These are phyloP conservation scores for Conopomorpha cramerella DNA, from an alignment of 1,140 invertebrate species.

Conservation along the genomic window DNA sequence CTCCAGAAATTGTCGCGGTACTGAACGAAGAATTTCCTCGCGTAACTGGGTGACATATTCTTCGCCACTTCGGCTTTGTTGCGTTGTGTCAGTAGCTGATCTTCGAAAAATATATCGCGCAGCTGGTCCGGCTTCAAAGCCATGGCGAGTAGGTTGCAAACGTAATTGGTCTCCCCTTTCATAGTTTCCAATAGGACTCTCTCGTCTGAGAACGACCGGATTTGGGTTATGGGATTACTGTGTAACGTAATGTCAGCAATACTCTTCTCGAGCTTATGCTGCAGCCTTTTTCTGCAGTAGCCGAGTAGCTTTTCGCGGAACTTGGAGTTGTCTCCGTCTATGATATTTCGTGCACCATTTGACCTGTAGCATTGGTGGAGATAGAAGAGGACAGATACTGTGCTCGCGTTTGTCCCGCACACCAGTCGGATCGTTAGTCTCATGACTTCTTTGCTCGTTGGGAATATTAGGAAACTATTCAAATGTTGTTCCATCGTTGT, in stretches of 20 bases:
- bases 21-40: constrained; percentile 31
- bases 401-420: constrained; percentile 26
- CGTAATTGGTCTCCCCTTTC: constrained; percentile 33
- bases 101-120: constrained; percentile 23
- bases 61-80: constrained; percentile 11
- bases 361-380: constrained; percentile 43
- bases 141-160: constrained; percentile 43
- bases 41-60: constrained; percentile 19
- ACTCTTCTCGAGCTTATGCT: constrained; percentile 26
- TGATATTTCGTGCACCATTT: constrained; percentile 23
- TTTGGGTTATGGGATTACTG: constrained; percentile 29
- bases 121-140: constrained; percentile 37
- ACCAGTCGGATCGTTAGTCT: constrained; percentile 30
- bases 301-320: constrained; percentile 40
- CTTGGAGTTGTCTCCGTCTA: constrained; percentile 36
- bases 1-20: constrained; percentile 37
- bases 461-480: constrained; percentile 24
- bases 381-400: constrained; percentile 40
- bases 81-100: constrained; percentile 18
- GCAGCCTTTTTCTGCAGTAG: constrained; percentile 31
- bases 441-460: constrained; percentile 39
- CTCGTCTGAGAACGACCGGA: constrained; percentile 28
- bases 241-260: constrained; percentile 28
- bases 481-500: constrained; percentile 44
- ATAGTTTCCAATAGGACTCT: constrained; percentile 38